Evolutionary conservation across 2,888 invertebrate species (phyloP), one percentile per base, ranked within the genome.

Genomic region (Thyatira batis): DNA sequence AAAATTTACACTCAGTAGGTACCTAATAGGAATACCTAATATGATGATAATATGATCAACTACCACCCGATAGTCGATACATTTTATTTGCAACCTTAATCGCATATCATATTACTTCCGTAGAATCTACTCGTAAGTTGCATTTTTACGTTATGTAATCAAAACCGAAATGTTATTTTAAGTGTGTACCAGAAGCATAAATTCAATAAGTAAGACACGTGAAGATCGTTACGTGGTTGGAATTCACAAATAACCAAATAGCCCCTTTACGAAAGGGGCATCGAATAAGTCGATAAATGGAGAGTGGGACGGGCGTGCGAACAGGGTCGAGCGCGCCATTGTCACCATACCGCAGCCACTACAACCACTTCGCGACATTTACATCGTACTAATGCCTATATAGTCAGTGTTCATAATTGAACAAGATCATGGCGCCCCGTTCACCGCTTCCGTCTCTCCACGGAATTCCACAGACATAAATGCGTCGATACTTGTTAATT

Each of bases 291-390:
- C 85, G 78, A 87, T 87, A 86, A 84, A 78, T 80, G 82, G 80
- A 84, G 84, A 87, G 85, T 82, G 78, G 82, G 81, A 82, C 82
- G 83, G 73, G 78, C 86, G 86, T 90, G 90, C 78, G 89, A 91
- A 89, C 83, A 88, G 80, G 88, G 88, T 84, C 88, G 80, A 74
- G 79, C 78, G 78, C 78, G 82, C 80, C 72, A 87, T 88, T 89
- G 90, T 88, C 85, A 78, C 78, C 69, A 65, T 70, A 49, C 39
- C 33, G 50, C 23, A 13, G 50, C 28, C 50, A 45, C 60, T 65
- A 71, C 73, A 13, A 77, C 82, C 82, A 84, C 81, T 82, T 72
- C 63, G 76, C 75, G 76, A 84, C 76, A 76, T 80, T 81, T 82
- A 78, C 79, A 81, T 21, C 53, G 54, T 54, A 51, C 52, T 53